Conservation (phyloP, 2,113 vertebrate genomes). For the Falcunculus frontatus region DNA sequence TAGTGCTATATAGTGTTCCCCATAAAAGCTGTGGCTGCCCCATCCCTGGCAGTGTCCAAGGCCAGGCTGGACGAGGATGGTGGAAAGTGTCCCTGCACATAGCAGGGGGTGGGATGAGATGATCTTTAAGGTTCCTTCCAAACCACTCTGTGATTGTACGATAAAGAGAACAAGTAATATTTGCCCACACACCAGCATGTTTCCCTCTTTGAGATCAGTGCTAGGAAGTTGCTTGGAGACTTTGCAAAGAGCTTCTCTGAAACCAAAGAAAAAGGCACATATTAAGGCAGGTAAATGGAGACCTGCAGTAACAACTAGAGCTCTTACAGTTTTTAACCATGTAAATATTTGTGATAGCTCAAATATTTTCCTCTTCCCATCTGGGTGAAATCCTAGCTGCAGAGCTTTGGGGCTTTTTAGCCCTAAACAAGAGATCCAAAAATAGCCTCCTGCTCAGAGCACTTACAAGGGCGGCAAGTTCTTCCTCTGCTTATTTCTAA, state of each 20-base stretch:
- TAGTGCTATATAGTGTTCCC: not conserved
- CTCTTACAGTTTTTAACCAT: not conserved
- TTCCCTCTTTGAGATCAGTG: not conserved
- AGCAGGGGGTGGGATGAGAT: not conserved
- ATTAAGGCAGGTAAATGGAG: not conserved
- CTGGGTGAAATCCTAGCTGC: not conserved
- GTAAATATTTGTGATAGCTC: not conserved
- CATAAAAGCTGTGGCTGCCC: not conserved
- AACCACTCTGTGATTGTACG: not conserved
- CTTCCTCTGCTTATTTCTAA: not conserved
- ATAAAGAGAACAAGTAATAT: not conserved
- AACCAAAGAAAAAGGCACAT: not conserved
- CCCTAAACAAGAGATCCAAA: not conserved
- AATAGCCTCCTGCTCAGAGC: not conserved
- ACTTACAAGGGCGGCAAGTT: fast-evolving
- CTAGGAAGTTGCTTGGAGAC: not conserved
- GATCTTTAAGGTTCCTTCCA: not conserved
- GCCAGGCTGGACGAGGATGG: fast-evolving
- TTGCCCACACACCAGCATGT: not conserved
- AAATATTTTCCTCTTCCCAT: not conserved
- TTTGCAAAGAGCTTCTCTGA: not conserved
- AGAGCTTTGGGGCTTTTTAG: not conserved
- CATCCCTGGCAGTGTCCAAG: not conserved
- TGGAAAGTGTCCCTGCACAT: not conserved
- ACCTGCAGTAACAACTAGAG: not conserved